phyloP scores from a whole-genome alignment of 2,888 invertebrate genomes.

The Epinotia bilunana region DNA sequence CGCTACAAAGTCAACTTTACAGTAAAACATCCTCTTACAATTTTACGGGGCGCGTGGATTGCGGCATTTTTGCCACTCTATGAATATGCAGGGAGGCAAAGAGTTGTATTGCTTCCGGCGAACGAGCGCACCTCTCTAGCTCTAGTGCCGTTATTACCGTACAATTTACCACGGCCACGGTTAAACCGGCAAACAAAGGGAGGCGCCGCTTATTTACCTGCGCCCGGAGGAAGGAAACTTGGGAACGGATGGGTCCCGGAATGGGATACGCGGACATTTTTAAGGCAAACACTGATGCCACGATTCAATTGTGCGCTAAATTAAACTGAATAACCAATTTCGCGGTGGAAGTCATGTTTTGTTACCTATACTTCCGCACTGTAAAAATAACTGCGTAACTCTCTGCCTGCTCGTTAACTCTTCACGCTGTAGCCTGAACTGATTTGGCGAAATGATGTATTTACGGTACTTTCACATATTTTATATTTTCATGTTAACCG shows the following conservation, averaged over 20 bases:
- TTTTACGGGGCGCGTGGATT: conserved; percentile 49
- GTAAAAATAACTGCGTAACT: no score
- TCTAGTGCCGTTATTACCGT: conserved; percentile 63
- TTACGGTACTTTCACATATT: no score
- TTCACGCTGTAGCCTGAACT: neutral
- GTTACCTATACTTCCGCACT: no score
- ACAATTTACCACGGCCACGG: conserved; percentile 71
- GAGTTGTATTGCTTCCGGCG: conserved; percentile 63
- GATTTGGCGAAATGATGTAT: neutral
- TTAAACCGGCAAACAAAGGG: conserved; percentile 69
- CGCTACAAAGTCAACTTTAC: conserved; percentile 12
- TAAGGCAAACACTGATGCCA: conserved; percentile 61
- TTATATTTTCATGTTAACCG: no score
- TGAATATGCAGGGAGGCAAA: conserved; percentile 65
- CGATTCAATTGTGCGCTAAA: conserved; percentile 53
- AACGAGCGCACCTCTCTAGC: conserved; percentile 51
- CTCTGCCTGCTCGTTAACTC: neutral
- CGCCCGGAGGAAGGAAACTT: conserved; percentile 60
- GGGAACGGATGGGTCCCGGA: conserved; percentile 56
- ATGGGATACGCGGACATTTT: conserved; percentile 55
- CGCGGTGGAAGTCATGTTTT: conserved; percentile 38
- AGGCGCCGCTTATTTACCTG: conserved; percentile 62
- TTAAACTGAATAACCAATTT: conserved; percentile 50
- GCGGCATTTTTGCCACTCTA: conserved; percentile 60
- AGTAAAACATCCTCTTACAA: conserved; percentile 43